A percentile compares a stretch with the other conserved stretches of the same genome.
phyloP scores from a whole-genome alignment of 2,888 invertebrate species.

The Trachelus troglodyta region DNA sequence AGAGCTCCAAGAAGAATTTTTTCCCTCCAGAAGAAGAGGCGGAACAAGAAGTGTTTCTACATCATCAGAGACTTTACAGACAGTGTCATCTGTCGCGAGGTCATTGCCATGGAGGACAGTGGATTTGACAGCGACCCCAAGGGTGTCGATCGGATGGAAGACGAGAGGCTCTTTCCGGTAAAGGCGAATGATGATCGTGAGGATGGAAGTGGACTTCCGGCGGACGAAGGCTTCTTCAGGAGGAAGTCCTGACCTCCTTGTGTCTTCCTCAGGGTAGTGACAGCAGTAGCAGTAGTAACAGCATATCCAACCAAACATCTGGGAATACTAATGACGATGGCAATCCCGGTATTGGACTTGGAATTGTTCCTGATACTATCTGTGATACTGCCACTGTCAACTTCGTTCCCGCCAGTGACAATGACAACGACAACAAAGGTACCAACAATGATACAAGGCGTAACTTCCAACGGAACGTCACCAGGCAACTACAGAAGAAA shows the following conservation, averaged over 20 bases:
- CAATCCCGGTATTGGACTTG: not conserved
- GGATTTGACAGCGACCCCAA: slow-evolving; percentile 68
- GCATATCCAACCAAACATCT: not conserved
- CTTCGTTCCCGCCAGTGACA: slow-evolving; percentile 48
- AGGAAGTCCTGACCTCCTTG: not conserved
- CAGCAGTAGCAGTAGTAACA: slow-evolving; percentile 58
- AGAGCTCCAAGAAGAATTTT: not conserved
- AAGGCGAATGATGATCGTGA: slow-evolving; percentile 13
- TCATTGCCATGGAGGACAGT: slow-evolving; percentile 63
- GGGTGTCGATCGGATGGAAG: slow-evolving; percentile 54
- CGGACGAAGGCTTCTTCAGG: slow-evolving; percentile 1
- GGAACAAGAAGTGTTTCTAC: not conserved
- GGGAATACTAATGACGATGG: not conserved
- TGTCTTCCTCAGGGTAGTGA: slow-evolving; percentile 59
- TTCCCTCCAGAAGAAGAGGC: too few relatives aligned
- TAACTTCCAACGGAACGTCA: slow-evolving; percentile 52
- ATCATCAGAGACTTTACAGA: not conserved
- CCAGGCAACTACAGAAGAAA: slow-evolving; percentile 64
- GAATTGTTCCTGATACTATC: not conserved
- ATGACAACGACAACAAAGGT: slow-evolving; percentile 55
- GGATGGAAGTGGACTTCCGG: slow-evolving; percentile 1
- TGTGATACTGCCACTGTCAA: not conserved
- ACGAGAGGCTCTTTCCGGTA: slow-evolving; percentile 61
- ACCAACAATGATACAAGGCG: slow-evolving; percentile 44
- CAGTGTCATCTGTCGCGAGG: not conserved